These are phyloP conservation scores for Lithodes maja DNA, from an alignment of 2,888 invertebrate genomes.

Conservation along the genomic window DNA sequence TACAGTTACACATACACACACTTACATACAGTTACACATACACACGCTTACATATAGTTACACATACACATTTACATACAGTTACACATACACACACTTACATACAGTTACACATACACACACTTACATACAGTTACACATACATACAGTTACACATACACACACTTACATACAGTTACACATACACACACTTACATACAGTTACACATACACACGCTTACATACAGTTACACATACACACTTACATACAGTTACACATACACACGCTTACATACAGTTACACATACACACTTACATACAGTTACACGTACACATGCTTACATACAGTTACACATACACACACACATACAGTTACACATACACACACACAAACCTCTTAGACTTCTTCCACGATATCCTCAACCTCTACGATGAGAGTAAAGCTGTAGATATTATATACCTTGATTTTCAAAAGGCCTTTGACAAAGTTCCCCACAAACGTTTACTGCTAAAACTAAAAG, in stretches of 20 bases:
- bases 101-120: too few species aligned
- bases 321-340: neutral
- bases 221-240: constrained; percentile 2
- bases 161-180: constrained; percentile 26
- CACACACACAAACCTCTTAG: too few species aligned
- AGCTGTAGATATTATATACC: too few species aligned
- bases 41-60: constrained; percentile 19
- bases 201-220: constrained; percentile 9
- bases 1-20: too few species aligned
- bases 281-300: constrained; percentile 24
- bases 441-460: too few species aligned
- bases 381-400: too few species aligned
- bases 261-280: constrained; percentile 8
- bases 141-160: too few species aligned
- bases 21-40: constrained; percentile 11
- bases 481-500: too few species aligned
- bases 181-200: neutral
- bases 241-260: constrained; percentile 2
- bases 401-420: too few species aligned
- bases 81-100: constrained; percentile 20
- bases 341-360: constrained; percentile 19
- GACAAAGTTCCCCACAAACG: too few species aligned
- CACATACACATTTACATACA: constrained; percentile 26
- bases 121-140: too few species aligned
- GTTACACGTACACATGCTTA: neutral